Conservation (phyloP, 2,113 vertebrate species). For the Coreoperca whiteheadi region DNA sequence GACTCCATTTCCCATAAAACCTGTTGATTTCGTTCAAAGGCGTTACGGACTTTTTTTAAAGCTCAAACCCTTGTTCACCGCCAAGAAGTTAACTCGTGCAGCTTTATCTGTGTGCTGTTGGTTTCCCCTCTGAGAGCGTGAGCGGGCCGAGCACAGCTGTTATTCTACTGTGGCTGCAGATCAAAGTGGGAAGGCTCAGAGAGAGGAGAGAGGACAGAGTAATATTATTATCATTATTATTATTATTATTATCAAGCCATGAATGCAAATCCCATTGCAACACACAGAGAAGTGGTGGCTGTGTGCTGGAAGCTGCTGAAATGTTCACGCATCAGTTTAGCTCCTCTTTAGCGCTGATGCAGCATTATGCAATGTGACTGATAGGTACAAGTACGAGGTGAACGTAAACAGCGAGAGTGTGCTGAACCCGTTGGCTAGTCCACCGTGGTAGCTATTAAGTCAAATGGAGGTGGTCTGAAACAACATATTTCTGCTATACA, state of each 20-base stretch:
- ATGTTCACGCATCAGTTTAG: conserved; percentile 15
- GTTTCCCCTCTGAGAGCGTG: background rate
- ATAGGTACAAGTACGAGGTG: background rate
- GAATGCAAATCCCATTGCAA: conserved; percentile 22
- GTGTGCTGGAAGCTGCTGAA: background rate
- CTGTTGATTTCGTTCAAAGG: too few species aligned
- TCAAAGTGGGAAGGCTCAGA: conserved; percentile 63
- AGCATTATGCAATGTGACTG: background rate
- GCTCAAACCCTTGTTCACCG: background rate
- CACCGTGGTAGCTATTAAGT: background rate
- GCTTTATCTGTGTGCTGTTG: background rate
- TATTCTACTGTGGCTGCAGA: conserved; percentile 46
- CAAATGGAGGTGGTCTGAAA: background rate
- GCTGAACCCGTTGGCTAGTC: background rate
- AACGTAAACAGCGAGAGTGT: background rate
- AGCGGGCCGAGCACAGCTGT: conserved; percentile 21
- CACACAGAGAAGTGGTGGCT: background rate
- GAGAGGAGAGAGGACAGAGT: conserved; percentile 27
- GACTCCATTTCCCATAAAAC: background rate
- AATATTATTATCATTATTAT: conserved; percentile 61
- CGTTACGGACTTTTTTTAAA: background rate
- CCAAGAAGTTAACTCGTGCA: accelerated
- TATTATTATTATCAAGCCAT: conserved; percentile 66
- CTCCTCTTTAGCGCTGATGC: conserved; percentile 9
- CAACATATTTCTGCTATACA: too few species aligned